Evolutionary conservation across 2,797 vertebrate species (phyloP).

Genomic region (Acropternis orthonyx): DNA sequence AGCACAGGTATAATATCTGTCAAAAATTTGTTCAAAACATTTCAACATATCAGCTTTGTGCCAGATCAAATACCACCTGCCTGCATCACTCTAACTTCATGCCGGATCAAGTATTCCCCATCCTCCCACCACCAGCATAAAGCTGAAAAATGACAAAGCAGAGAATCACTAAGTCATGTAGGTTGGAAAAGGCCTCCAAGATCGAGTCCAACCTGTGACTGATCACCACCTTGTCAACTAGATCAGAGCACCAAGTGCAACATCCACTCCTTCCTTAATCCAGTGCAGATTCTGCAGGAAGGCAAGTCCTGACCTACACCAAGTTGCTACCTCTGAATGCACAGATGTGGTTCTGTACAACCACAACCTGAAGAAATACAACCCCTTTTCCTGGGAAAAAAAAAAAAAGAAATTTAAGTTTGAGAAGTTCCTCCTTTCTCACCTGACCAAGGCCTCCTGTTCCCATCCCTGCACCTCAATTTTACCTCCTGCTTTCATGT

Average conservation of each 20-base stretch:
- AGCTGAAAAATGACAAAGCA: not conserved
- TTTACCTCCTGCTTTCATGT: not conserved
- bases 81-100: not conserved
- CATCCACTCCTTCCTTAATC: not conserved
- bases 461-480: not conserved
- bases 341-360: not conserved
- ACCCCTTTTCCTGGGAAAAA: not conserved
- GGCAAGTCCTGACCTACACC: not conserved
- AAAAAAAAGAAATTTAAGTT: not conserved
- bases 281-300: not conserved
- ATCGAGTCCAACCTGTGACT: not conserved
- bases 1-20: not conserved
- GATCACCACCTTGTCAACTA: not conserved
- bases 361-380: not conserved
- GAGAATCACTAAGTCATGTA: not conserved
- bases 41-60: not conserved
- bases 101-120: not conserved
- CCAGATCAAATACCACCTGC: not conserved
- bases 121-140: not conserved
- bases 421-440: not conserved
- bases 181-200: not conserved
- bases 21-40: not conserved
- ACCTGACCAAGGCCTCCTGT: not conserved
- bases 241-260: not conserved
- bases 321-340: not conserved